phyloP scores from a whole-genome alignment of 2,113 vertebrate species.

The Cyanoliseus patagonus region DNA sequence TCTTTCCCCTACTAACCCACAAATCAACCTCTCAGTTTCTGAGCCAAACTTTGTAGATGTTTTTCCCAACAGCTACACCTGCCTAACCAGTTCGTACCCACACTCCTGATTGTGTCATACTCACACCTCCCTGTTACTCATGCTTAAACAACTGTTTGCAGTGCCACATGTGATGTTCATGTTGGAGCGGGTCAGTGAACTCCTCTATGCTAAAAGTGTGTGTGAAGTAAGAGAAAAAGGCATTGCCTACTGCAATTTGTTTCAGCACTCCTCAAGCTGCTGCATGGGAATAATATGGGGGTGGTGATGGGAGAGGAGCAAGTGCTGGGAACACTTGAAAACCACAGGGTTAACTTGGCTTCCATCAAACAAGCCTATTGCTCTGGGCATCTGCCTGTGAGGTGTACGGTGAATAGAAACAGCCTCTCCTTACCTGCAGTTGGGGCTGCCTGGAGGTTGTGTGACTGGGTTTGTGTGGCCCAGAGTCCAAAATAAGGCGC shows the following conservation, averaged over 20 bases:
- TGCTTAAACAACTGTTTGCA: background rate
- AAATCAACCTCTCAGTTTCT: background rate
- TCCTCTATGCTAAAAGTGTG: background rate
- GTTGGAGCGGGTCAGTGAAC: background rate
- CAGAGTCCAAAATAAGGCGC: background rate
- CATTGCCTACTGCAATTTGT: background rate
- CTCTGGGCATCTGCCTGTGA: background rate
- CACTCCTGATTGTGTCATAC: background rate
- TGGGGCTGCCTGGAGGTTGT: background rate
- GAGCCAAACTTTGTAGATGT: background rate
- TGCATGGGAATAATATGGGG: background rate
- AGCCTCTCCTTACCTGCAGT: background rate
- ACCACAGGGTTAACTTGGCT: background rate
- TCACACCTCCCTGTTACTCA: background rate
- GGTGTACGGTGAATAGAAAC: background rate
- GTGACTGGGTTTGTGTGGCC: background rate
- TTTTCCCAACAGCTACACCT: background rate
- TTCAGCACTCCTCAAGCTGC: background rate
- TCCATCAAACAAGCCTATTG: background rate
- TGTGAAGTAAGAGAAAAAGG: background rate
- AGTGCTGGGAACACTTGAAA: background rate
- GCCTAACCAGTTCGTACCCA: constrained; percentile 37
- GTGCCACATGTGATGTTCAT: background rate
- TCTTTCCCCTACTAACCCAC: background rate
- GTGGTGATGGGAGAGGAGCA: fast-evolving